Base-by-base conservation (phyloP, 30 jellyfish, hydroid and myxozoan genomes). In the Morbakka virulenta region DNA sequence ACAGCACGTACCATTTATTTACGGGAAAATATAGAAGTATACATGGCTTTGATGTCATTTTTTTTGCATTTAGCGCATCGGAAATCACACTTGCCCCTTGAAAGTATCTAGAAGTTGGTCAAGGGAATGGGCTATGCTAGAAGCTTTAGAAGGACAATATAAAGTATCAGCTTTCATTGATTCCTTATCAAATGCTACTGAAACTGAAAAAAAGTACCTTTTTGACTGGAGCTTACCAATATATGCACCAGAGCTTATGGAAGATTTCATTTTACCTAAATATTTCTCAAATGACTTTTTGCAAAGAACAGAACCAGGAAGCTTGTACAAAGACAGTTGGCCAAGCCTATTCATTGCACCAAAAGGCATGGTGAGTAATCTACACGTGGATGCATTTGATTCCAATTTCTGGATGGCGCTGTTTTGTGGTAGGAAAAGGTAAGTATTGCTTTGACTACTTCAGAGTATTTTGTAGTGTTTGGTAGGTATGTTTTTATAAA, bases 321-420 rank as follows among this genome's bases (percentile, higher is more conserved):
- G 26, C 31, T 22, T 57, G 4, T 57, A 57, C 71, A 11, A 57
- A 57, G 31, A 57, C 71, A 57, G 71, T 22, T 57, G 71, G 71
- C 71, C 71, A 57, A 57, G 71, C 22, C 31, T 57, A 4, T 57
- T 57, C 31, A 57, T 57, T 4, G 71, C 71, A 13, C 71, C 71
- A 11, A 13, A n/a, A 13, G 31, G 71, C 22, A 22, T 22, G 26
- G 22, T 57, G 9, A 57, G 71, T 57, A 26, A 57, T 57, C 71
- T 57, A 57, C 71, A 57, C 71, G 71, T 57, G 12, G 71, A 57
- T 57, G 71, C 71, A 13, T 57, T 57, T 22, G 22, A n/a, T 13
- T 57, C 71, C 4, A 57, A 57, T 57, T 57, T 57, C 22, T 57
- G 71, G 71, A 57, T 57, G 71, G 71, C 71, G 4, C 26, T 57